A percentile compares a stretch with the other conserved stretches of the same genome.
Conservation (phyloP, 2,113 vertebrate genomes). For the Mesocricetus auratus region DNA sequence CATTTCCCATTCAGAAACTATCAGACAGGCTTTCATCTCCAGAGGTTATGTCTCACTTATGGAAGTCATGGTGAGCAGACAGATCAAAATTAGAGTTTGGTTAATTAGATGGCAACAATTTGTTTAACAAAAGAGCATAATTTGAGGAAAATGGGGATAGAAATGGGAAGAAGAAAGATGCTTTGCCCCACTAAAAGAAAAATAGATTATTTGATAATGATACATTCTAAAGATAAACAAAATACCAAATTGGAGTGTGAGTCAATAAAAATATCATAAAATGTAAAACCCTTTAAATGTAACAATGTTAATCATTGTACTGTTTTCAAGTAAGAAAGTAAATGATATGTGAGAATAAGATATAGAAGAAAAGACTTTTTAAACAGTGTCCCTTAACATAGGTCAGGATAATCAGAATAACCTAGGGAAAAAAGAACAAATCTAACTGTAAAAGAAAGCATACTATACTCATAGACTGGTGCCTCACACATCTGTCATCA, state of each 20-base stretch:
- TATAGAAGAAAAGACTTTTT: background rate
- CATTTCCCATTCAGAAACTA: conserved; percentile 31
- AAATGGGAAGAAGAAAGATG: background rate
- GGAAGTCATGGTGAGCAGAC: conserved; percentile 9
- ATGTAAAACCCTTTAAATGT: background rate
- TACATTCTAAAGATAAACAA: background rate
- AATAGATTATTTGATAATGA: conserved; percentile 34
- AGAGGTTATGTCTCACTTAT: conserved; percentile 22
- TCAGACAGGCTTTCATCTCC: conserved; percentile 7
- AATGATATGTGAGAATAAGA: background rate
- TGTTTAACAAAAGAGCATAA: conserved; percentile 61
- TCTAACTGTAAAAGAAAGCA: background rate
- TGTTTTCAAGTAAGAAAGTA: background rate
- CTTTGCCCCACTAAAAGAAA: background rate
- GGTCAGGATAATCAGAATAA: background rate
- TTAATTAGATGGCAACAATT: conserved; percentile 69
- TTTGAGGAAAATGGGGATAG: conserved; percentile 22
- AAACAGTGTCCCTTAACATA: background rate
- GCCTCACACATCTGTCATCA: too few species aligned
- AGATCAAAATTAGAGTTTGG: conserved; percentile 67
- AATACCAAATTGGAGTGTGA: background rate
- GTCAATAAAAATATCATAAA: background rate
- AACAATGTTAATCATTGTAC: background rate
- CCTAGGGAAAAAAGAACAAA: background rate
- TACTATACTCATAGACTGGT: too few species aligned